Evolutionary conservation across 2,888 invertebrate species (phyloP).

Genomic region (Junonia oenone): DNA sequence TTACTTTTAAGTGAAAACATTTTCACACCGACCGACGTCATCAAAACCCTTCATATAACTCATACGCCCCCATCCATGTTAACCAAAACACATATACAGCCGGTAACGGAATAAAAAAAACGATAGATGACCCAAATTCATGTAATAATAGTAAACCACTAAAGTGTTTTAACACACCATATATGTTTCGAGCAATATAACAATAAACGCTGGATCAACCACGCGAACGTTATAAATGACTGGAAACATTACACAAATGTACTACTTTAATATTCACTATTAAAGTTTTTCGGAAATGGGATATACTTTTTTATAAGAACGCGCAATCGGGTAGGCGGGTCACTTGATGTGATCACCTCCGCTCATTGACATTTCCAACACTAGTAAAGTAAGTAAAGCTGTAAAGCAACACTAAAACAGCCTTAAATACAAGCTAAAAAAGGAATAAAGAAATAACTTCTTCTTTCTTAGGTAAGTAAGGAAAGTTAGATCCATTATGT

Average conservation of each 20-base stretch:
- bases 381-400: no score
- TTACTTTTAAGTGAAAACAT: no score
- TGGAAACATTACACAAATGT: neutral
- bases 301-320: neutral
- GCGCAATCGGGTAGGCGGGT: no score
- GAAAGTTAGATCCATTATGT: no score
- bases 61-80: neutral
- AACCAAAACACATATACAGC: neutral
- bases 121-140: neutral
- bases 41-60: no score
- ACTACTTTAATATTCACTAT: neutral
- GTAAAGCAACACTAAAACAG: no score
- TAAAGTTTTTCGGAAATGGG: neutral
- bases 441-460: no score
- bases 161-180: slow-evolving; percentile 20
- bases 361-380: no score
- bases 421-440: no score
- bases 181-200: slow-evolving; percentile 7
- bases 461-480: no score
- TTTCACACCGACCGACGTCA: no score
- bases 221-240: slow-evolving; percentile 5
- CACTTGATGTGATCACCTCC: no score
- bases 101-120: neutral
- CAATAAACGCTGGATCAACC: slow-evolving; percentile 19
- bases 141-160: slow-evolving; percentile 4